Evolutionary conservation across 1,140 invertebrate genomes (phyloP), one percentile per base, ranked within the genome.

Genomic region (Drosophila burlai): DNA sequence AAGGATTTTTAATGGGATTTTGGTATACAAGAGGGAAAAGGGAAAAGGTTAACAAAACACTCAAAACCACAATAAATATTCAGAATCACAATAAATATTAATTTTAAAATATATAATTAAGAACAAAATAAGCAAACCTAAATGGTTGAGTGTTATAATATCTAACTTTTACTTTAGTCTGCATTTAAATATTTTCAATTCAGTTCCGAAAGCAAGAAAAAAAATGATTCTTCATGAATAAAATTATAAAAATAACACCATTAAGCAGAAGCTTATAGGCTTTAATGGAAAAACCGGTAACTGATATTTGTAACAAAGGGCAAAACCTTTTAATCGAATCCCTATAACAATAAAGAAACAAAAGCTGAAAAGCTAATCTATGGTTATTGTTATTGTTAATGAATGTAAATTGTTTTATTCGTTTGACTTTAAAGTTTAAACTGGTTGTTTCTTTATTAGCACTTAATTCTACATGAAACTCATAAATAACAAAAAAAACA

Each of bases 241-340:
- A 47, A 47, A 47, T 36, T 7, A 54, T 54, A 21, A 1, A 54
- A 21, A 21, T 15, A 13, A 36, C 50, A 36, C 11, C 50, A 54
- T 54, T 21, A 36, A 36, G n/a, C 7, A 36, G 11, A 15, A 36
- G 31, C 18, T 8, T 34, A 36, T 21, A 15, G 11, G 7, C 11
- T 36, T 36, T 36, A 54, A 54, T 54, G 50, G 18, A 52, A 52
- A 31, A 52, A 52, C 50, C n/a, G n/a, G 50, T 34, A 52, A 34
- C 1, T 34, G 18, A 34, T 18, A 13, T 36, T 34, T 15, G 18
- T 21, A 13, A 1, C 29, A 36, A 36, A 36, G 11, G n/a, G 18
- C 31, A 54, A 54, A 52, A 54, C 29, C 50, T 54, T 54, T 54
- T 18, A 13, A 36, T 18, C 2, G 11, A 34, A 21, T 8, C 6